phyloP scores from a whole-genome alignment of 2,888 invertebrate genomes.

The Oxytorus armatus region DNA sequence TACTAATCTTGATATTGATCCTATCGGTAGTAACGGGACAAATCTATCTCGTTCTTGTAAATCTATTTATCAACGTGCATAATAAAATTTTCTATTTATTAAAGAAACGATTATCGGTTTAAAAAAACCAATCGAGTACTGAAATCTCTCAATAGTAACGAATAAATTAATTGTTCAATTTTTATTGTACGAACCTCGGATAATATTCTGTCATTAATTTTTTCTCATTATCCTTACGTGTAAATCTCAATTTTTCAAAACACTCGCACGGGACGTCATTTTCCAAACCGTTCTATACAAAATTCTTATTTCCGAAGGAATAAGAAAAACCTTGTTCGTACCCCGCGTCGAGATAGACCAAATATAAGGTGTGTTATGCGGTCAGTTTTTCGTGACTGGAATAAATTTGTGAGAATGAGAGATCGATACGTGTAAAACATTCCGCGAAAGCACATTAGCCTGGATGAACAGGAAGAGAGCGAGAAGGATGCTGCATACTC shows the following conservation, averaged over 20 bases:
- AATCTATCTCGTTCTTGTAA: neutral
- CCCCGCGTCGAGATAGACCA: neutral
- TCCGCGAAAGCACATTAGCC: slow-evolving; percentile 32
- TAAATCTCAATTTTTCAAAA: neutral
- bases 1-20: neutral
- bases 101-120: too few relatives aligned
- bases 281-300: neutral
- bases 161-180: too few relatives aligned
- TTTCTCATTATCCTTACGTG: neutral
- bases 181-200: neutral
- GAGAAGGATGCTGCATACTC: neutral
- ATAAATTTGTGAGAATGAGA: slow-evolving; percentile 28
- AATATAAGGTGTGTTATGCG: slow-evolving; percentile 29
- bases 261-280: neutral
- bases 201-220: neutral
- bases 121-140: too few relatives aligned
- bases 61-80: neutral
- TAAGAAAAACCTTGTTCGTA: neutral
- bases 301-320: neutral
- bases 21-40: neutral
- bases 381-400: slow-evolving; percentile 45
- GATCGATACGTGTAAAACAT: slow-evolving; percentile 19
- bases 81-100: too few relatives aligned
- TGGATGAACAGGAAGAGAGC: slow-evolving; percentile 6
- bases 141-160: too few relatives aligned